Percentiles rank a stretch among this genome's conserved stretches.
Evolutionary conservation across 2,888 invertebrate genomes (phyloP).

Genomic region (Patella depressa): DNA sequence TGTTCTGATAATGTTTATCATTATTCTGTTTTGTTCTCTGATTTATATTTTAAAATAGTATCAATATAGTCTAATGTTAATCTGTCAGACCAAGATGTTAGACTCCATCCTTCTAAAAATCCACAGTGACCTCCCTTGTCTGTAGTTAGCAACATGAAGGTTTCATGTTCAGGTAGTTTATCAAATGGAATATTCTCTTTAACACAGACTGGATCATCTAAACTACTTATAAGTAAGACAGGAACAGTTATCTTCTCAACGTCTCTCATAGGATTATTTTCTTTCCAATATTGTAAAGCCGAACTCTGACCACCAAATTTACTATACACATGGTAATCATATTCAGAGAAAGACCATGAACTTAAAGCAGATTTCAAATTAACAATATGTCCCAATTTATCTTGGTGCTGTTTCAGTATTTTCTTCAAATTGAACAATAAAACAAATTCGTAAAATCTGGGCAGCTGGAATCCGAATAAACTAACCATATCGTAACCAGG

Average conservation of each 20-base stretch:
- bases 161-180: slow-evolving; percentile 25
- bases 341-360: slow-evolving; percentile 28
- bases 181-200: slow-evolving; percentile 40
- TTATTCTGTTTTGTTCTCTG: neutral
- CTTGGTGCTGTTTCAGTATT: slow-evolving; percentile 33
- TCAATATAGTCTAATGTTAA: neutral
- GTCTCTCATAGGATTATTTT: slow-evolving; percentile 49
- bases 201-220: slow-evolving; percentile 47
- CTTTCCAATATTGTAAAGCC: slow-evolving; percentile 44
- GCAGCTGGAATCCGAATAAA: slow-evolving; percentile 13
- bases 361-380: slow-evolving; percentile 32
- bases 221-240: slow-evolving; percentile 42
- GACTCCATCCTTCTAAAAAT: neutral
- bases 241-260: slow-evolving; percentile 45
- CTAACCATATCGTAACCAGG: slow-evolving; percentile 40
- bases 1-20: no score
- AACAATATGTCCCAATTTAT: slow-evolving; percentile 30
- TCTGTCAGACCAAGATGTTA: neutral
- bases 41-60: neutral
- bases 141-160: neutral
- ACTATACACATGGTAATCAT: slow-evolving; percentile 33
- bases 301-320: slow-evolving; percentile 30
- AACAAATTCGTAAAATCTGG: slow-evolving; percentile 28
- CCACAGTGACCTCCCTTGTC: slow-evolving; percentile 6
- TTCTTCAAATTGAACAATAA: slow-evolving; percentile 29